phyloP scores from a whole-genome alignment of 2,888 invertebrate species.

The Capitulum mitella region DNA sequence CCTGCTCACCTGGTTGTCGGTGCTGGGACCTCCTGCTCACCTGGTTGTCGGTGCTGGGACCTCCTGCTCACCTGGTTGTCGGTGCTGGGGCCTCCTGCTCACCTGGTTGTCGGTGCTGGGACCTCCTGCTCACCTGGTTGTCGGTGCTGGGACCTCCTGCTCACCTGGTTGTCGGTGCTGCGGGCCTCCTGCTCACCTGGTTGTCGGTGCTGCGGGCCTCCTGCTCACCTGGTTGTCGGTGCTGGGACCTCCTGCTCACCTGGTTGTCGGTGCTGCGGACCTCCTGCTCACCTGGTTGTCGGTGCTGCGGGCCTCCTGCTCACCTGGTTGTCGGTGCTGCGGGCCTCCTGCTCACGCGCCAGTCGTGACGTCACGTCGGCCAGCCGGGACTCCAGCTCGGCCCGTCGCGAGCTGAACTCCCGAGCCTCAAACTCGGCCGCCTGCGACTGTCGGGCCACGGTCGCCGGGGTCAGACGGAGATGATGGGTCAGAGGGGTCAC shows the following conservation, averaged over 20 bases:
- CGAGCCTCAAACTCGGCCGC: constrained; percentile 5
- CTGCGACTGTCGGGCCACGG: neutral
- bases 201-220: constrained; percentile 3
- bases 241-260: too few relatives aligned
- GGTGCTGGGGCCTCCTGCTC: too few relatives aligned
- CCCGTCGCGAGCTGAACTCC: neutral
- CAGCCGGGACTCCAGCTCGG: neutral
- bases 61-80: neutral
- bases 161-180: constrained; percentile 48
- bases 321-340: constrained; percentile 6
- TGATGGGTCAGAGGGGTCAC: too few relatives aligned
- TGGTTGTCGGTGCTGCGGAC: neutral
- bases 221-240: too few relatives aligned
- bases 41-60: constrained; percentile 44
- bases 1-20: constrained; percentile 52
- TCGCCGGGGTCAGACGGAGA: constrained; percentile 23
- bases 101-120: constrained; percentile 45
- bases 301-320: neutral
- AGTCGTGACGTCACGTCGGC: neutral
- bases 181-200: neutral
- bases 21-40: constrained; percentile 47
- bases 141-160: constrained; percentile 46
- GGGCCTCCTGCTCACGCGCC: constrained; percentile 7
- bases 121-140: constrained; percentile 51
- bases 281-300: neutral